Base-by-base conservation (phyloP, 2,797 vertebrate genomes). In the Aeoliscus strigatus region DNA sequence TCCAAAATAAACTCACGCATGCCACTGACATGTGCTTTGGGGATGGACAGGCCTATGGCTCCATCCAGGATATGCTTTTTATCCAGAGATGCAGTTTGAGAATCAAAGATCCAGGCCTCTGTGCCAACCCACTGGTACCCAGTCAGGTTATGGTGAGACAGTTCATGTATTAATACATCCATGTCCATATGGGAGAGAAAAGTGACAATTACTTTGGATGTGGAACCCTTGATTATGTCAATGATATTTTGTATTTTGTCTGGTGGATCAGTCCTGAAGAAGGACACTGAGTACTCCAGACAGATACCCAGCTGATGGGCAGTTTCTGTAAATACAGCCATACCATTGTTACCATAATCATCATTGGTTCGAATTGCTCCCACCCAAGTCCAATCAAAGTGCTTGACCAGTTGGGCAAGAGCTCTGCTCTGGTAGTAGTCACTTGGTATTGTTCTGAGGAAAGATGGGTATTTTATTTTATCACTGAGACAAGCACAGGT, bases 371-470 rank as follows among this genome's bases (percentile, higher is more conserved):
- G 66, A 2, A 89, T 56, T 2, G 84, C 81, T 31, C 87, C 87
- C 31, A 88, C 75, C 85, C 85, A 89, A 3, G 80, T 88, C 88
- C 88, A 89, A 3, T 84, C 86, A 72, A 89, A 88, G 49, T 86
- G 14, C 13, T 73, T 85, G 10, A 88, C 84, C 33, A 88, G 33
- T 15, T 85, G 75, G 12, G 84, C 87, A 11, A 87, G 53, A 0
- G 74, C 84, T 79, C 82, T 81, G 70, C 84, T 86, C 68, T 88
- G 87, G 34, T 84, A 83, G 27, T 80, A 77, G 51, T 89, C 86
- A 60, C 86, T 88, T 27, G 87, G 78, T 39, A 89, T 80, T 23
- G 87, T 89, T 68, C 87, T 78, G 49, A 89, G 75, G 54, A 89
- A 89, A 34, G 87, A 82, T 2, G 86, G 83, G 33, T 85, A 84